These are phyloP conservation scores for Myotis lucifugus DNA, from an alignment of 2,113 vertebrate genomes.

Conservation along the genomic window DNA sequence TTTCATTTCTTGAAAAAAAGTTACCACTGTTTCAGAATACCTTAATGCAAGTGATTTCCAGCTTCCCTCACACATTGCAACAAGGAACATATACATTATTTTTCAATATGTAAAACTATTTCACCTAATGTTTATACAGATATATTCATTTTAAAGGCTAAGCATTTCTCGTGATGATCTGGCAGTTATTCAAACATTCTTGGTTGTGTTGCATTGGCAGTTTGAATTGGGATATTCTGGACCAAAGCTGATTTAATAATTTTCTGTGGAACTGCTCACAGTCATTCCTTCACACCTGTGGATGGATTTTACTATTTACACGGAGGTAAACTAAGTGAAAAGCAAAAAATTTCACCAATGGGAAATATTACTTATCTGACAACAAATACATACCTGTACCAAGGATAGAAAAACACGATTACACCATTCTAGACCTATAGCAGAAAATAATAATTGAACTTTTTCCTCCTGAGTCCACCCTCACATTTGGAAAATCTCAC, in stretches of 20 bases:
- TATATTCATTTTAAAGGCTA: neutral
- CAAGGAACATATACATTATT: neutral
- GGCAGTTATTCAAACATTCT: constrained; percentile 1
- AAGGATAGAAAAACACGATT: neutral
- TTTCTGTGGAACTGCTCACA: neutral
- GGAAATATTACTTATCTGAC: neutral
- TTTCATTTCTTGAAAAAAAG: constrained; percentile 21
- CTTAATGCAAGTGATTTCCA: neutral
- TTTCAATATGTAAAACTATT: neutral
- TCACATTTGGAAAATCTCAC: neutral
- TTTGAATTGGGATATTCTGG: constrained; percentile 19
- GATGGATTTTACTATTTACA: neutral
- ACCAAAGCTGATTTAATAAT: neutral
- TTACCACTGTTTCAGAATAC: neutral
- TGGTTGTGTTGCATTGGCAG: neutral
- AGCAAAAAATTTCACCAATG: neutral
- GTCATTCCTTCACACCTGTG: neutral
- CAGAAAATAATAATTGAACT: neutral
- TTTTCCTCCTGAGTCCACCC: neutral
- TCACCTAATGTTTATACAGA: neutral
- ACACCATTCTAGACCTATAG: neutral
- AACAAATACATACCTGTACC: neutral
- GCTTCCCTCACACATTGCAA: neutral
- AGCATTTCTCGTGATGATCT: neutral
- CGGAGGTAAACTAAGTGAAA: constrained; percentile 15